Base-by-base conservation (phyloP, 2,888 invertebrate species). In the Apotomis capreana region DNA sequence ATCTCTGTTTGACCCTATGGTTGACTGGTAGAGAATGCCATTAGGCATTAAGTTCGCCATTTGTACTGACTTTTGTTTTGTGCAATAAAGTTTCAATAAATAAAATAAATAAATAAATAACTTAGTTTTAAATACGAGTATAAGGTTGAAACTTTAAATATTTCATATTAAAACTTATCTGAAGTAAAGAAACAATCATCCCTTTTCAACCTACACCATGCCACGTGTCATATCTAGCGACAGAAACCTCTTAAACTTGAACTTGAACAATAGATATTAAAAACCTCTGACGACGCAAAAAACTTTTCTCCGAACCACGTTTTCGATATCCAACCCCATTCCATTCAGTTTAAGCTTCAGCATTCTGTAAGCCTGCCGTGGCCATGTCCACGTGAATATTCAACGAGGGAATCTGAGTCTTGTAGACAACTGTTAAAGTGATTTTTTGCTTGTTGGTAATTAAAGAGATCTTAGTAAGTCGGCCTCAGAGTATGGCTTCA, bases 401-500 rank as follows among this genome's bases (percentile, higher is more conserved):
- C 13, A 40, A 10, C n/a, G 26, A 3, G 10, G 6, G 5, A 74
- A 55, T 65, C n/a, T 68, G 55, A 10, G 12, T 44, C 61, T n/a
- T 68, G 57, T 37, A n/a, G 9, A 40, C 55, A 49, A 10, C 10
- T 8, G 12, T 51, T 37, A 51, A 8, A 54, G 59, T 68, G 61
- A 13, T 9, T 37, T 64, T 51, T 68, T 8, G 55, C 10, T 63
- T 76, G 70, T 51, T 3, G 13, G 5, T 8, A 0, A 72, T 13
- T 78, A 78, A 78, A 80, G 70, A 79, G 78, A 81, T 81, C 77
- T 74, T 78, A 72, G 58, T 81, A 82, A 78, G 78, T 73, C 75
- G 86, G 78, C 85, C 86, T 86, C 81, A 79, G 79, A 67, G 68
- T 83, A 78, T 44, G 88, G 84, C 81, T 86, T 89, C 90, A 89